phyloP scores from a whole-genome alignment of 2,797 vertebrate species.

The Eurystomus glaucurus region DNA sequence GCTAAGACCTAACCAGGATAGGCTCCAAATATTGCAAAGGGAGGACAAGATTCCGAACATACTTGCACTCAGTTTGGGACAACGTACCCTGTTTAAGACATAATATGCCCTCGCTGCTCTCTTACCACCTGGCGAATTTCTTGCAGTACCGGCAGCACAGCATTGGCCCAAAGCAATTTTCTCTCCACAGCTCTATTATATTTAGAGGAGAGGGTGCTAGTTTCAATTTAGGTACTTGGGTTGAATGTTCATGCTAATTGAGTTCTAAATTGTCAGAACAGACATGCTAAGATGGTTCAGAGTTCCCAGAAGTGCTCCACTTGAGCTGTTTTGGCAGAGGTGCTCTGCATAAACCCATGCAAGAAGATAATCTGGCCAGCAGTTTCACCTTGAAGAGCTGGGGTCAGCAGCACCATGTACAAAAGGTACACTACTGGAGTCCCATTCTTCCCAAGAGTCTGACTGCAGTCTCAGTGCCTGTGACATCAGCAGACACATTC shows the following conservation, averaged over 20 bases:
- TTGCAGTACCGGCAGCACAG: neutral
- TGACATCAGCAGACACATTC: neutral
- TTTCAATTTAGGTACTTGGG: neutral
- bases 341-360: rapidly evolving
- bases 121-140: neutral
- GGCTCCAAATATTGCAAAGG: neutral
- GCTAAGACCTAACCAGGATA: neutral
- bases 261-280: neutral
- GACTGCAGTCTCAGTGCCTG: neutral
- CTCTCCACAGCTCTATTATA: neutral
- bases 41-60: neutral
- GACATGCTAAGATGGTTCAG: neutral
- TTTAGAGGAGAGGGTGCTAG: neutral
- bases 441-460: too few species aligned
- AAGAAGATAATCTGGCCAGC: neutral
- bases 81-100: neutral
- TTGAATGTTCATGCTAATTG: neutral
- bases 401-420: neutral
- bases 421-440: neutral
- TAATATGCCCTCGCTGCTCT: neutral
- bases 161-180: neutral
- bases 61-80: neutral
- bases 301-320: neutral
- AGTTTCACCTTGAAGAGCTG: neutral
- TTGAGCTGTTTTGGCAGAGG: rapidly evolving